Percentiles rank a stretch among this genome's conserved stretches.
These are phyloP conservation scores for Aythya baeri DNA, from an alignment of 2,113 vertebrate genomes.

Conservation along the genomic window DNA sequence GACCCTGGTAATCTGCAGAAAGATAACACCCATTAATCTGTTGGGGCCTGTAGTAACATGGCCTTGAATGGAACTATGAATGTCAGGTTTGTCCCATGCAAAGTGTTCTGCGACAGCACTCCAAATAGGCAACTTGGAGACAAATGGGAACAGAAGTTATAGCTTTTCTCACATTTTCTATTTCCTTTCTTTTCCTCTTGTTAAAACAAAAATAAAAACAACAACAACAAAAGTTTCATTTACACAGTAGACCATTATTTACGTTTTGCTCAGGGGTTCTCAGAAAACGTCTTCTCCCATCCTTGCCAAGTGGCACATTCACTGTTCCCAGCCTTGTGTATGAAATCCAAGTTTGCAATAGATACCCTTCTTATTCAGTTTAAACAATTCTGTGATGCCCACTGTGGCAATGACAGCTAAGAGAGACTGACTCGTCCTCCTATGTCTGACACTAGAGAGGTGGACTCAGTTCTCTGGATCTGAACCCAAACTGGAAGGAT, in stretches of 20 bases:
- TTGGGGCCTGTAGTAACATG: neutral
- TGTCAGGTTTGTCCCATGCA: neutral
- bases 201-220: neutral
- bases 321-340: neutral
- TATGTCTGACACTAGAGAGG: too few relatives aligned
- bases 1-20: neutral
- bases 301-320: neutral
- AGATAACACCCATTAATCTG: too few relatives aligned
- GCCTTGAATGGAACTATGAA: neutral
- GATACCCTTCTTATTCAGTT: neutral
- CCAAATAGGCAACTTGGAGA: neutral
- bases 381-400: too few relatives aligned
- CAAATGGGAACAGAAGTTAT: neutral
- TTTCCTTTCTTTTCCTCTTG: neutral
- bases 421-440: too few relatives aligned
- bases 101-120: neutral
- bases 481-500: neutral
- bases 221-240: neutral
- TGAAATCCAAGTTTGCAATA: fast-evolving
- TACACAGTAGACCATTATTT: neutral
- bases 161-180: neutral
- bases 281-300: neutral
- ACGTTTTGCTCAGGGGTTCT: neutral
- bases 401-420: neutral
- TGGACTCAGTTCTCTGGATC: neutral